Percentiles rank a stretch among this genome's conserved stretches.
These are phyloP conservation scores for Parasteatoda lunata DNA, from an alignment of 2,888 invertebrate genomes.

Conservation along the genomic window DNA sequence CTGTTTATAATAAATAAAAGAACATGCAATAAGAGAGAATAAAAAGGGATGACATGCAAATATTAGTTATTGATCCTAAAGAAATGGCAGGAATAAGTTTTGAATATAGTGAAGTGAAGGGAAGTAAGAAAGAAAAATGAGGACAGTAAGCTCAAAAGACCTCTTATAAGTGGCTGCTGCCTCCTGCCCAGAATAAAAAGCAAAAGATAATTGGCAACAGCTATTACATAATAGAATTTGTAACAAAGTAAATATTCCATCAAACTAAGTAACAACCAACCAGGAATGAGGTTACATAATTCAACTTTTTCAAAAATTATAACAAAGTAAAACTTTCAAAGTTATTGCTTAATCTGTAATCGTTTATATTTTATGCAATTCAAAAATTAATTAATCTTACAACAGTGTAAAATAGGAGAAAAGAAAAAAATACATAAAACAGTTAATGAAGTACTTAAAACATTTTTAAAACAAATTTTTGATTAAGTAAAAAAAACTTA, in stretches of 20 bases:
- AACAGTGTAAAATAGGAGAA: no score
- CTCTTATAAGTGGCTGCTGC: slow-evolving; percentile 66
- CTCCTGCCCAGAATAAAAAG: slow-evolving; percentile 65
- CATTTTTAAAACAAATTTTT: no score
- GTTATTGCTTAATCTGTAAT: no score
- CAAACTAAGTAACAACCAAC: not conserved
- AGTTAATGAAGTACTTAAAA: no score
- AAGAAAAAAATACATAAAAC: no score
- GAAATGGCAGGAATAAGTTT: not conserved
- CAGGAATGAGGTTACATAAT: not conserved
- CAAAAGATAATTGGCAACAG: slow-evolving; percentile 5
- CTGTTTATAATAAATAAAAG: not conserved
- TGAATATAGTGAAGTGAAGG: not conserved
- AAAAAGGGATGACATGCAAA: slow-evolving; percentile 13
- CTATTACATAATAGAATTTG: slow-evolving; percentile 47
- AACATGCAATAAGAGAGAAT: not conserved
- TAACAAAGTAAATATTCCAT: slow-evolving; percentile 20
- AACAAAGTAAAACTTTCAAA: no score
- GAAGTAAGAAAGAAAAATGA: slow-evolving; percentile 8
- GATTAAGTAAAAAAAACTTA: no score
- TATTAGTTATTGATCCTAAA: slow-evolving; percentile 1
- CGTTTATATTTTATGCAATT: no score
- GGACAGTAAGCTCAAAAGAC: slow-evolving; percentile 59
- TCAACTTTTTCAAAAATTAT: not conserved
- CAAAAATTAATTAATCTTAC: no score